Base-by-base conservation (phyloP, 2,113 vertebrate species). In the Himantopus leucocephalus region DNA sequence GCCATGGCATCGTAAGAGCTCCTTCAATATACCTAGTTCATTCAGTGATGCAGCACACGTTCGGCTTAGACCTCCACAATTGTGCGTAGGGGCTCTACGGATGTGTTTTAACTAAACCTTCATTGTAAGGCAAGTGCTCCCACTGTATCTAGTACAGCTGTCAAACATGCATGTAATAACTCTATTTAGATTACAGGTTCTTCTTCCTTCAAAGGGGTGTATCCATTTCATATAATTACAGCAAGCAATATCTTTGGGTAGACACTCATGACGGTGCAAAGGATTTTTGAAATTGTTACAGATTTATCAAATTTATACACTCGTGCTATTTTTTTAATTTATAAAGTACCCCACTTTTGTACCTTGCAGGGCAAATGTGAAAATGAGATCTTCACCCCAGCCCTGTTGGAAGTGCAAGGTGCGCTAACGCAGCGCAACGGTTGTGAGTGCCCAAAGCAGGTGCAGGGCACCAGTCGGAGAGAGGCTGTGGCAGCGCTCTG, bases 401-500 rank as follows among this genome's bases (percentile, higher is more conserved):
- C 24, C 29, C 26, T 4, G 32, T 85, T 35, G 41, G 48, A n/a
- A 52, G 8, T 32, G 52, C 53, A 27, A 59, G 29, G 5, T 39
- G 63, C 30, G 9, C 21, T 32, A 41, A 30, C 13, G 19, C 8
- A 59, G 30, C 70, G 30, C 26, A 19, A 7, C 3, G 21, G 53
- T 9, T 27, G 52, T 45, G 59, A 34, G 45, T 8, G 60, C 18
- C 32, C 72, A 62, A 21, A 70, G 63, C 48, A 64, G 53, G 37
- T 14, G 10, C 2, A 24, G 35, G 4, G 11, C 27, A 26, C 15
- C 30, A 7, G 37, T 0, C 18, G 9, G 64, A 34, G 22, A 39
- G 34, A 39, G 56, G 12, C 29, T 9, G 13, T 4, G 0, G 1
- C 58, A n/a, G 59, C 0, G 0, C 52, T 32, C 22, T 8, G 43